Evolutionary conservation across 2,797 vertebrate genomes (phyloP).

Genomic region (Tokudaia tokunoshimensis): DNA sequence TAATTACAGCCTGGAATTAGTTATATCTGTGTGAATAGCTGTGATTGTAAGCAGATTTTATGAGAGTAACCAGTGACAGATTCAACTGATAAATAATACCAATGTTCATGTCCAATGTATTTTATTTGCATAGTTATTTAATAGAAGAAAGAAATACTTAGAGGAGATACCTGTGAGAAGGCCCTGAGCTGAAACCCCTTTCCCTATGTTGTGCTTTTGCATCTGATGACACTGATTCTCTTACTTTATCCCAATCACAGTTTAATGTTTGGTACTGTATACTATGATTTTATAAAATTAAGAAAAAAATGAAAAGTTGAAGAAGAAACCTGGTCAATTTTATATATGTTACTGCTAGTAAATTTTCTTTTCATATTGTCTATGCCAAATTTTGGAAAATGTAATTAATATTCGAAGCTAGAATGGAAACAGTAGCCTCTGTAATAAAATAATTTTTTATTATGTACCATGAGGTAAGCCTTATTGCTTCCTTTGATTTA

Average conservation of each 20-base stretch:
- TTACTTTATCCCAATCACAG: constrained; percentile 28
- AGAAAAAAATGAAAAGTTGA: constrained; percentile 54
- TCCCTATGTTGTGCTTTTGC: constrained; percentile 16
- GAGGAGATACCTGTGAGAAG: neutral
- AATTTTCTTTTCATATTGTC: constrained; percentile 75
- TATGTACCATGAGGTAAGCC: constrained; percentile 73
- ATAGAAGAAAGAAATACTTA: constrained; percentile 32
- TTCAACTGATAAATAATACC: constrained; percentile 36
- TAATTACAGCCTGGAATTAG: constrained; percentile 74
- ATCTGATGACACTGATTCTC: constrained; percentile 40
- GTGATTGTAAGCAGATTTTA: constrained; percentile 63
- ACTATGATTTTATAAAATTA: constrained; percentile 27
- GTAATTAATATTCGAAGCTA: constrained; percentile 71
- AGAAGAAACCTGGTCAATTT: constrained; percentile 48
- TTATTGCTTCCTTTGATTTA: constrained; percentile 80
- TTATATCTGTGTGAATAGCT: constrained; percentile 51
- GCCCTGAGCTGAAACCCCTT: neutral
- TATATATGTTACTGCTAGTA: constrained; percentile 59
- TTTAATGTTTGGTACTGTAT: constrained; percentile 53
- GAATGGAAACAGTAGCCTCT: constrained; percentile 73
- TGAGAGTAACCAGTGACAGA: constrained; percentile 18
- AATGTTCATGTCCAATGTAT: neutral
- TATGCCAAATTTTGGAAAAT: constrained; percentile 73
- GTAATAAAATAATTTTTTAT: constrained; percentile 80
- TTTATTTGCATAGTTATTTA: constrained; percentile 60